Evolutionary conservation across 2,113 vertebrate species (phyloP).

Genomic region (Mobula birostris): DNA sequence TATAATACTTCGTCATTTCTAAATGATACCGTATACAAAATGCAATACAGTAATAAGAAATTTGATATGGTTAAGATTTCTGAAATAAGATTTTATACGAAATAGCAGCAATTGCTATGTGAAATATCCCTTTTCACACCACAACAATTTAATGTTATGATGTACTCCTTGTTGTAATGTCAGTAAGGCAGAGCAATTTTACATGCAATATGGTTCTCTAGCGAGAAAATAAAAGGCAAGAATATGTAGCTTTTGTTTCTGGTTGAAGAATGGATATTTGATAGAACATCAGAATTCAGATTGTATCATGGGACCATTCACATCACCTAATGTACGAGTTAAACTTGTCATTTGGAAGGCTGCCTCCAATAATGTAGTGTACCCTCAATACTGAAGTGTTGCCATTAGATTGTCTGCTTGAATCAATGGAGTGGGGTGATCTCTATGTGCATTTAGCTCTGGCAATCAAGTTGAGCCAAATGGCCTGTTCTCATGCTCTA

Average conservation of each 20-base stretch:
- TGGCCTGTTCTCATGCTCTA: too few species aligned
- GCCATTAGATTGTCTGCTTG: not conserved
- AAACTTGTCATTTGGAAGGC: not conserved
- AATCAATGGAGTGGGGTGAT: not conserved
- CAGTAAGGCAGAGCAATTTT: not conserved
- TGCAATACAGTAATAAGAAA: not conserved
- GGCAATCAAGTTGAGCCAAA: too few species aligned
- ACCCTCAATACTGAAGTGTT: not conserved
- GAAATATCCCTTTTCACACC: not conserved
- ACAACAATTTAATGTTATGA: not conserved
- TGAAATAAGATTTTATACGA: not conserved
- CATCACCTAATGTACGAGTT: not conserved
- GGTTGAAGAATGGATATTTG: not conserved
- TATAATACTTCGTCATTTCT: not conserved
- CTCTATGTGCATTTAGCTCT: too few species aligned
- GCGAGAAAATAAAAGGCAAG: not conserved
- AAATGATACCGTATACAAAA: not conserved
- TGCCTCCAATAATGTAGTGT: not conserved
- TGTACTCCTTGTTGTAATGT: not conserved
- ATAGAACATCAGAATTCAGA: not conserved
- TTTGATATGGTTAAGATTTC: not conserved
- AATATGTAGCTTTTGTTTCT: not conserved
- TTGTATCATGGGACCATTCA: not conserved
- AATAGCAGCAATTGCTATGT: not conserved
- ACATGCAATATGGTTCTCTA: not conserved